Conservation (phyloP, 2,797 vertebrate species). For the Melopsittacus undulatus region DNA sequence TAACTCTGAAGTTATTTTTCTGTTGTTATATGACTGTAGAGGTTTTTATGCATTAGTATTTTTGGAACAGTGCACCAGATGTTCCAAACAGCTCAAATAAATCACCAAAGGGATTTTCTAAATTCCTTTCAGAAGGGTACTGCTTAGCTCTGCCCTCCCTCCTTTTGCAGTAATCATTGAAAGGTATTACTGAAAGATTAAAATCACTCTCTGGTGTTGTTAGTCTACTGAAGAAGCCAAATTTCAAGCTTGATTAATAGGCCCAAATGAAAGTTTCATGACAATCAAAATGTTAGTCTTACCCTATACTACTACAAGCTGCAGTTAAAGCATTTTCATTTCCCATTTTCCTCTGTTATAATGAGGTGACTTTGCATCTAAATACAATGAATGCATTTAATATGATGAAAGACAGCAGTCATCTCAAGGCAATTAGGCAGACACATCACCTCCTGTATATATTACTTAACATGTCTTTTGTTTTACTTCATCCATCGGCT, state of each 20-base stretch:
- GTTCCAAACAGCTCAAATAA: background rate
- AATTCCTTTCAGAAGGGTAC: conserved; percentile 21
- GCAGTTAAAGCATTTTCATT: background rate
- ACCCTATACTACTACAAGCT: background rate
- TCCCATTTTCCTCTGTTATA: background rate
- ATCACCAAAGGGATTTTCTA: conserved; percentile 15
- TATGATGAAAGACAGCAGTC: background rate
- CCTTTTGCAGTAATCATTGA: background rate
- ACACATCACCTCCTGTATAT: background rate
- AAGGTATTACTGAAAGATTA: conserved; percentile 27
- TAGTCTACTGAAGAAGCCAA: background rate
- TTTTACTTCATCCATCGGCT: background rate
- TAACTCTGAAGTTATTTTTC: background rate
- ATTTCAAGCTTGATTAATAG: conserved; percentile 10
- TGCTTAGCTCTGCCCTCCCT: background rate
- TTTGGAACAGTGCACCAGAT: background rate
- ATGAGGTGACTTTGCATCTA: background rate
- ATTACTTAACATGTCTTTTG: background rate
- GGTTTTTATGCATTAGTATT: background rate
- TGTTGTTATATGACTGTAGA: background rate
- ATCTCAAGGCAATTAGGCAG: background rate
- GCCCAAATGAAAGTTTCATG: background rate
- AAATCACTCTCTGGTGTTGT: background rate
- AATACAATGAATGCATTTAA: background rate
- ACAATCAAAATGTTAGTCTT: background rate